Percentiles rank a stretch among this genome's conserved stretches.
phyloP scores from a whole-genome alignment of 1,140 invertebrate genomes.

The Temnothorax curvispinosus region DNA sequence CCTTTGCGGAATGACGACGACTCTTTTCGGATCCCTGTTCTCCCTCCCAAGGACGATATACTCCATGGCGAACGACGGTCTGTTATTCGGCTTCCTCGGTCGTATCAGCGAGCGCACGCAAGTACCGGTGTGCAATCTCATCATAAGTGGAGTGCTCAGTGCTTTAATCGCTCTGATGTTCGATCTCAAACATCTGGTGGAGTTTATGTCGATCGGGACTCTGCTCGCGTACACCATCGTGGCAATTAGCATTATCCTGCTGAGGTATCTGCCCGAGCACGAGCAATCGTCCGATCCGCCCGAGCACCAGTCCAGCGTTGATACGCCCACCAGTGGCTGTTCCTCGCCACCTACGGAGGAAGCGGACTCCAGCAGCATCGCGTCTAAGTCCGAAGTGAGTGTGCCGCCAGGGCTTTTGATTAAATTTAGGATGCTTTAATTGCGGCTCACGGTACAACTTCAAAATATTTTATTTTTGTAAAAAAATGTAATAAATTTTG shows the following conservation, averaged over 20 bases:
- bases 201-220: slow-evolving; percentile 98
- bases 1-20: slow-evolving; percentile 95
- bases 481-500: slow-evolving; percentile 20
- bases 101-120: slow-evolving; percentile 91
- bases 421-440: background rate
- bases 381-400: slow-evolving; percentile 80
- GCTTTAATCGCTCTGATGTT: slow-evolving; percentile 94
- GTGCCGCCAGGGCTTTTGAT: background rate
- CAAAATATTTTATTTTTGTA: background rate
- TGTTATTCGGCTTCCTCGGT: slow-evolving; percentile 93
- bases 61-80: slow-evolving; percentile 95
- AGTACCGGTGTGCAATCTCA: slow-evolving; percentile 93
- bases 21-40: slow-evolving; percentile 93
- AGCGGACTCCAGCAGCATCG: slow-evolving; percentile 80
- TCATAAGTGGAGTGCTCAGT: slow-evolving; percentile 92
- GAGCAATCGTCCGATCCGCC: slow-evolving; percentile 77
- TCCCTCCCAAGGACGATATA: slow-evolving; percentile 94
- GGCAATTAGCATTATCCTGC: slow-evolving; percentile 94
- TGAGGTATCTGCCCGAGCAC: slow-evolving; percentile 91
- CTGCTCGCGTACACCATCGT: slow-evolving; percentile 96
- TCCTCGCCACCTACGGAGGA: slow-evolving; percentile 79
- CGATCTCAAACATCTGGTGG: slow-evolving; percentile 95
- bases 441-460: background rate
- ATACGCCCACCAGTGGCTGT: slow-evolving; percentile 71
- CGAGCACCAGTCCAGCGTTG: slow-evolving; percentile 78